Evolutionary conservation across 2,888 invertebrate species (phyloP).

Genomic region (Cynaeus angustus): DNA sequence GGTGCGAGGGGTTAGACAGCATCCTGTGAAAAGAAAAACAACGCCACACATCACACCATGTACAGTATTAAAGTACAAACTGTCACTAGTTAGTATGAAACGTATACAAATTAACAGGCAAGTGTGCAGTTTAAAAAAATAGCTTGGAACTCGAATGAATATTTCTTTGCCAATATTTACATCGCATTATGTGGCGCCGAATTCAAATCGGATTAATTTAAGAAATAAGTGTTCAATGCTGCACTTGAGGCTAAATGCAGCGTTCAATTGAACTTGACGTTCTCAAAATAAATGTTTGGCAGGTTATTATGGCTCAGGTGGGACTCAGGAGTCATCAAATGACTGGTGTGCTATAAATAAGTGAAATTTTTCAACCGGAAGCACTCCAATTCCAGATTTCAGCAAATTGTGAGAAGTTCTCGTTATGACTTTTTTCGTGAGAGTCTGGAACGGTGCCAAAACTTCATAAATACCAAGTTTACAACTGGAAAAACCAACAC

Average conservation of each 20-base stretch:
- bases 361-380: constrained; percentile 9
- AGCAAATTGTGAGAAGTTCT: constrained; percentile 16
- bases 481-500: constrained; percentile 39
- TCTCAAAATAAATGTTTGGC: constrained; percentile 43
- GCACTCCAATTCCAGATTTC: constrained; percentile 1
- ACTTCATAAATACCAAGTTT: constrained; percentile 8
- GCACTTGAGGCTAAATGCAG: constrained; percentile 32
- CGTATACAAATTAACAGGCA: constrained; percentile 10
- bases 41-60: constrained; percentile 50
- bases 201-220: not conserved
- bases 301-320: constrained; percentile 37
- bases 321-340: constrained; percentile 12
- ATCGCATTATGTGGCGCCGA: not conserved
- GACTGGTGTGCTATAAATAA: constrained; percentile 23
- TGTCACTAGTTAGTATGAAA: constrained; percentile 26
- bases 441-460: constrained; percentile 28
- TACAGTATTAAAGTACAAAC: constrained; percentile 26
- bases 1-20: constrained; percentile 51
- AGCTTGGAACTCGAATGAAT: constrained; percentile 21
- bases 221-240: constrained; percentile 3
- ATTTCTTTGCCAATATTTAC: constrained; percentile 31
- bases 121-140: constrained; percentile 2
- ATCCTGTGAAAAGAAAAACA: constrained; percentile 54
- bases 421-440: constrained; percentile 15
- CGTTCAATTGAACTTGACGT: constrained; percentile 32